A percentile compares a stretch with the other conserved stretches of the same genome.
Evolutionary conservation across 2,113 vertebrate genomes (phyloP).

Genomic region (Labeo rohita): DNA sequence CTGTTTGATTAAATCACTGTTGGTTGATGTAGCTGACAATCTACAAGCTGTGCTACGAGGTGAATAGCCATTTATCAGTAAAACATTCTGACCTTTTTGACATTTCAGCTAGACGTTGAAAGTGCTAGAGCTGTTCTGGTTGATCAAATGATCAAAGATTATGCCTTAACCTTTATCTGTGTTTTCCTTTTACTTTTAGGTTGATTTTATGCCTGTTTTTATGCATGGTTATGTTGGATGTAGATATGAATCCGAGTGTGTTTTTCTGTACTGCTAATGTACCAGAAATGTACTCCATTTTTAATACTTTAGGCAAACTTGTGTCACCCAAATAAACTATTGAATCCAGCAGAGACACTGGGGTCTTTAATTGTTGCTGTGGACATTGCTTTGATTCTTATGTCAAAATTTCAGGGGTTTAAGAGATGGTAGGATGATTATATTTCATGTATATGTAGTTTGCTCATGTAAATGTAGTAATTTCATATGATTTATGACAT

Average conservation of each 20-base stretch:
- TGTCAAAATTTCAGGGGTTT: neutral
- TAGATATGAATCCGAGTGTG: slow-evolving; percentile 30
- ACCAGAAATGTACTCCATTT: slow-evolving; percentile 13
- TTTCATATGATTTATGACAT: neutral
- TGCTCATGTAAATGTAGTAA: no score
- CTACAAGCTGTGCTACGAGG: neutral
- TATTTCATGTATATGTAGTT: no score
- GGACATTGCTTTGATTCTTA: neutral
- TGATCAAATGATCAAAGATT: neutral
- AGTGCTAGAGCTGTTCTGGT: neutral
- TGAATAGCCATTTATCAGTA: neutral
- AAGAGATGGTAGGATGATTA: neutral
- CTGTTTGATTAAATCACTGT: neutral
- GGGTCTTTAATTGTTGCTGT: neutral
- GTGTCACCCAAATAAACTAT: slow-evolving; percentile 37
- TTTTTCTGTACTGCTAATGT: slow-evolving; percentile 35
- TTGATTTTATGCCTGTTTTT: neutral
- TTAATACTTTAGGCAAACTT: slow-evolving; percentile 20
- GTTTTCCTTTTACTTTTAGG: neutral
- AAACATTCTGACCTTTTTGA: neutral
- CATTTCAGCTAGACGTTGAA: neutral
- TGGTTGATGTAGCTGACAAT: neutral
- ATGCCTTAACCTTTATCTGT: neutral
- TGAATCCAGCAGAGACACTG: neutral
- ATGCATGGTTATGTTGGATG: slow-evolving; percentile 8